Percentiles rank a stretch among this genome's conserved stretches.
phyloP scores from a whole-genome alignment of 1,140 invertebrate genomes.

The Holotrichia oblita region DNA sequence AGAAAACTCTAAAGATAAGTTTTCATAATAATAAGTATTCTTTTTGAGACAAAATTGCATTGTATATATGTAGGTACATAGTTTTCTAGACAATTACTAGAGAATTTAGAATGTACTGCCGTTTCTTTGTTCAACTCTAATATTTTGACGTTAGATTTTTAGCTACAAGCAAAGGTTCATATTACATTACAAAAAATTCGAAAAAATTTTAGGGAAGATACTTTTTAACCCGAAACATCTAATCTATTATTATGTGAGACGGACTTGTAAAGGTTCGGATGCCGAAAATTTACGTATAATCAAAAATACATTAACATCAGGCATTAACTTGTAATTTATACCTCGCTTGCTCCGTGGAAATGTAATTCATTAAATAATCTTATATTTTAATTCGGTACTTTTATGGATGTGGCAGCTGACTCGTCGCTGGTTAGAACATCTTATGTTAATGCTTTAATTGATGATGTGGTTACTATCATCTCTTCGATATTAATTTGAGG shows the following conservation, averaged over 20 bases:
- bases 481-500: background rate
- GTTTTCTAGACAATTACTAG: no score
- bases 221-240: background rate
- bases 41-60: no score
- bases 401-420: background rate
- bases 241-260: slow-evolving; percentile 15
- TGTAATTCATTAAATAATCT: slow-evolving; percentile 14
- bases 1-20: no score
- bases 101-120: no score
- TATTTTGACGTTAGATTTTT: no score
- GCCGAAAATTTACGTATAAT: slow-evolving; percentile 17
- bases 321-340: slow-evolving; percentile 14
- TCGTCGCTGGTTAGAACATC: background rate
- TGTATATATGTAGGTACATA: no score
- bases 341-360: background rate
- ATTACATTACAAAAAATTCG: background rate
- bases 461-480: background rate
- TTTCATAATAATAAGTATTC: no score
- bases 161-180: no score
- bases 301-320: slow-evolving; percentile 17
- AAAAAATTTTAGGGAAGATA: background rate
- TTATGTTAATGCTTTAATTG: slow-evolving; percentile 8
- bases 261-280: slow-evolving; percentile 1
- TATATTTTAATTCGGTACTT: slow-evolving; percentile 9
- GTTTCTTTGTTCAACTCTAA: no score